Evolutionary conservation across 2,888 invertebrate species (phyloP).

Genomic region (Tenthredo scrophulariae): DNA sequence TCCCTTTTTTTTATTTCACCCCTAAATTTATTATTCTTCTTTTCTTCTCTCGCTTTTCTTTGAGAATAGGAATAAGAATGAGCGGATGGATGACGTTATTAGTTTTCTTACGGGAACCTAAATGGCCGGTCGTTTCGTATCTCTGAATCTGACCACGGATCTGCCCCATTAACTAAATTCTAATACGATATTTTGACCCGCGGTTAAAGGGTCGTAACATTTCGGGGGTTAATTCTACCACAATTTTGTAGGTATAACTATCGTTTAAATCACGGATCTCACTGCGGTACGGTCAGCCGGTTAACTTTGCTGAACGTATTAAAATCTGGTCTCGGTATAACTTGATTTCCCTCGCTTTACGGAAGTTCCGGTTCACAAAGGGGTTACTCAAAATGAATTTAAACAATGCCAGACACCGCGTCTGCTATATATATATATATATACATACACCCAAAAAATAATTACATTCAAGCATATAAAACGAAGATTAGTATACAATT

Average conservation of each 20-base stretch:
- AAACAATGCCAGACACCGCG: conserved; percentile 2
- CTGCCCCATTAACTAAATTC: not conserved
- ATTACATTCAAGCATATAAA: too few relatives aligned
- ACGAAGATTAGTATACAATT: too few relatives aligned
- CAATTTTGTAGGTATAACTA: conserved; percentile 23
- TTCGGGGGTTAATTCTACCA: conserved; percentile 9
- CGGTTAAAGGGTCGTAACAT: conserved; percentile 17
- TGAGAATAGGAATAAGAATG: not conserved
- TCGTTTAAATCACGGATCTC: conserved; percentile 14
- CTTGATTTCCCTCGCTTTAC: conserved; percentile 13
- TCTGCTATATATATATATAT: too few relatives aligned
- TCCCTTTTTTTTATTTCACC: not conserved
- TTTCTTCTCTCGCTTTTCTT: not conserved
- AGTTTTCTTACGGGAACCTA: not conserved
- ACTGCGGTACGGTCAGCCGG: not conserved
- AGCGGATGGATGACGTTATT: too few relatives aligned
- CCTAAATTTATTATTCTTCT: not conserved
- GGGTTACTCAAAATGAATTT: conserved; percentile 8
- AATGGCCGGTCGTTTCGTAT: not conserved
- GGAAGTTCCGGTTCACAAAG: not conserved
- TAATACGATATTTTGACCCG: conserved; percentile 3
- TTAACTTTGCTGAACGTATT: conserved; percentile 36
- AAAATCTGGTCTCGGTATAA: conserved; percentile 12
- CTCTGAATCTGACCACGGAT: not conserved
- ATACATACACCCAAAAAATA: too few relatives aligned